Percentiles rank a stretch among this genome's conserved stretches.
These are phyloP conservation scores for Rosalia funebris DNA, from an alignment of 2,888 invertebrate genomes.

Conservation along the genomic window DNA sequence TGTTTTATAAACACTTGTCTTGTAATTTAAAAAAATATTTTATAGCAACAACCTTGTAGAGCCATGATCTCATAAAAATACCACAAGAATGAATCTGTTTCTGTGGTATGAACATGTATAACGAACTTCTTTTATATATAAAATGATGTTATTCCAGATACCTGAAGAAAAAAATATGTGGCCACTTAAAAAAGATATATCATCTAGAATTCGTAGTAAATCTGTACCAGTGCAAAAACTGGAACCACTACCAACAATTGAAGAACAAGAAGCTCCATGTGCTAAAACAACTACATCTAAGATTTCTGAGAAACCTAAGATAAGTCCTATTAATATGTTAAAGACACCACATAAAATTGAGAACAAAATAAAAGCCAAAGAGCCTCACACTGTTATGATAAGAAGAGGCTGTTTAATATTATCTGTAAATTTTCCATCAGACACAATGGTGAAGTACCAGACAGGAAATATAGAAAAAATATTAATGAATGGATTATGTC, in stretches of 20 bases:
- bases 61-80: too few species aligned
- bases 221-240: slow-evolving; percentile 51
- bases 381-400: slow-evolving; percentile 56
- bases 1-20: too few species aligned
- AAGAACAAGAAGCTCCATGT: slow-evolving; percentile 30
- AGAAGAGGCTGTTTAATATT: slow-evolving; percentile 59
- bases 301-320: background rate
- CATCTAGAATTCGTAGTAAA: slow-evolving; percentile 47
- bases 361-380: slow-evolving; percentile 29
- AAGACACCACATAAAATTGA: background rate
- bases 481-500: slow-evolving; percentile 46
- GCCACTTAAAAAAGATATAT: background rate
- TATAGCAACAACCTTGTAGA: too few species aligned
- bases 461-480: slow-evolving; percentile 53
- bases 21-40: too few species aligned
- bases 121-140: too few species aligned
- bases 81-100: too few species aligned
- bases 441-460: slow-evolving; percentile 57
- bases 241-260: slow-evolving; percentile 30
- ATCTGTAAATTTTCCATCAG: slow-evolving; percentile 60
- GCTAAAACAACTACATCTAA: slow-evolving; percentile 29
- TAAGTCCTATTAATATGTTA: background rate
- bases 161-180: background rate
- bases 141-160: too few species aligned
- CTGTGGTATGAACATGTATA: too few species aligned